These are phyloP conservation scores for Portevinia maculata DNA, from an alignment of 2,888 invertebrate genomes.

Conservation along the genomic window DNA sequence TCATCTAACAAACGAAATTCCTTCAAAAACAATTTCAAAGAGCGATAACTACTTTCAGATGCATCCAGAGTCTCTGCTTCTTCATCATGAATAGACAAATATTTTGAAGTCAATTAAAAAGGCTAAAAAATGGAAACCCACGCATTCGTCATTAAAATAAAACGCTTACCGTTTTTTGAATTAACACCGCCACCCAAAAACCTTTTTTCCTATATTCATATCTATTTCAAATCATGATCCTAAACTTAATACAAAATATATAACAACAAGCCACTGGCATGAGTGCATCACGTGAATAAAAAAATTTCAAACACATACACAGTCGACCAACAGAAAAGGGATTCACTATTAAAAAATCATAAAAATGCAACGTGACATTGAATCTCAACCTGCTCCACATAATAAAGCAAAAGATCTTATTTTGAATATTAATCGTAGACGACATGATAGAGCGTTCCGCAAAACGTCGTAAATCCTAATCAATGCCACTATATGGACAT, in stretches of 20 bases:
- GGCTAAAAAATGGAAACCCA: constrained; percentile 34
- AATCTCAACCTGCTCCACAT: constrained; percentile 62
- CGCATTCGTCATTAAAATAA: constrained; percentile 63
- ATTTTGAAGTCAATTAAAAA: constrained; percentile 7
- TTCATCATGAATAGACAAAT: not conserved
- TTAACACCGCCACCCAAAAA: constrained; percentile 60
- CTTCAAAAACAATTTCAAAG: too few relatives aligned
- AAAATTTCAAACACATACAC: constrained; percentile 12
- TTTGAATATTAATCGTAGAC: constrained; percentile 63
- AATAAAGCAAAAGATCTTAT: constrained; percentile 56
- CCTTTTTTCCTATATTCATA: constrained; percentile 33
- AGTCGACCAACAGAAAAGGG: constrained; percentile 32
- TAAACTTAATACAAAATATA: constrained; percentile 45
- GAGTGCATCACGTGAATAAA: constrained; percentile 49
- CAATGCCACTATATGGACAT: constrained; percentile 60
- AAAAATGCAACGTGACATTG: constrained; percentile 69
- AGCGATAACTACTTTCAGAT: too few relatives aligned
- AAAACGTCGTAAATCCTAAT: constrained; percentile 72
- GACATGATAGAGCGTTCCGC: constrained; percentile 65
- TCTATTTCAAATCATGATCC: constrained; percentile 19
- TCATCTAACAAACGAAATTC: too few relatives aligned
- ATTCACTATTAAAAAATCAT: constrained; percentile 70
- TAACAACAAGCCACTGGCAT: constrained; percentile 26
- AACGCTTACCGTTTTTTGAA: constrained; percentile 12
- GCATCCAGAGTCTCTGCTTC: not conserved